Base-by-base conservation (phyloP, 2,797 vertebrate genomes). In the Falco biarmicus region DNA sequence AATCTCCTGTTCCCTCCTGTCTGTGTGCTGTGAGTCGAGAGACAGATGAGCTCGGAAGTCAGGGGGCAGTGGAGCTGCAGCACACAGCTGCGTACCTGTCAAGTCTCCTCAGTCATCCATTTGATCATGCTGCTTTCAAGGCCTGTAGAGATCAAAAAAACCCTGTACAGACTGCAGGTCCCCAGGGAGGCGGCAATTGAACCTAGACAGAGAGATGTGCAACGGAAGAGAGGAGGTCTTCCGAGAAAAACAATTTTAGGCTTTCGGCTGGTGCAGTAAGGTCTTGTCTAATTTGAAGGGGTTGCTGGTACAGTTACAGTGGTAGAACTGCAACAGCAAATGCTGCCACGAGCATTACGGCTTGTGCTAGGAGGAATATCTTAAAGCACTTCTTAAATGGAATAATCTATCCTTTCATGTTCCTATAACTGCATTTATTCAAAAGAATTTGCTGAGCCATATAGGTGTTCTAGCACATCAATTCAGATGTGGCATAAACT, bases 41-140 rank as follows among this genome's bases (percentile, higher is more conserved):
- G 79, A 97, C 50, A 90, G 88, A 96, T 92, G 91, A 97, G 78
- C 43, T 91, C 22, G 53, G 21, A 65, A 94, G 94, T 97, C 95
- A 95, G 76, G 94, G 81, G 92, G 75, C 86, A 95, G 89, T 57
- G 79, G 87, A 93, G 90, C 86, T 71, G 60, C 78, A 85, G 41
- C 77, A 89, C 84, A 93, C 82, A 96, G 90, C 91, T 94, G 69
- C 7, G 3, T 45, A 88, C 93, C 93, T 93, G 75, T 96, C 92
- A 92, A 80, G 59, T 89, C 65, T 80, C 79, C 47, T 95, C 77
- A 87, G 89, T 48, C 84, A 66, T 93, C 41, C 68, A 77, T 93
- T 95, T 96, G 93, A 89, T 93, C 76, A 89, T 22, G 43, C 79
- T 91, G 83, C 79, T 94, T 87, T 94, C 73, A 91, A 95, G 82